These are phyloP conservation scores for Hetaerina americana DNA, from an alignment of 1,140 invertebrate species.

Conservation along the genomic window DNA sequence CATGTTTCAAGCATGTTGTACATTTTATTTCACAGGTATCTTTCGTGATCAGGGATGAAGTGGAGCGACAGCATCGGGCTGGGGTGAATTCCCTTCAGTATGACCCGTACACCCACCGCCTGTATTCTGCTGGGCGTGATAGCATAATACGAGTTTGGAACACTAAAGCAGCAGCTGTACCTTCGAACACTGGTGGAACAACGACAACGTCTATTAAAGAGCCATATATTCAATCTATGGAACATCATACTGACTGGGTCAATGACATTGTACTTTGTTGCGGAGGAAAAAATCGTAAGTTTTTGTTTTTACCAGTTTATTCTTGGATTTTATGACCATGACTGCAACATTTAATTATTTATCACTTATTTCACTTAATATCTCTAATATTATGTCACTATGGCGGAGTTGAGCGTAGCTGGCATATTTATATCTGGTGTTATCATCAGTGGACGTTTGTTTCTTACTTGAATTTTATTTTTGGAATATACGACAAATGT, in stretches of 20 bases:
- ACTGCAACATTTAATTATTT: conserved; percentile 6
- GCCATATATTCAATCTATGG: conserved; percentile 87
- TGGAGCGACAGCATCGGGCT: conserved; percentile 85
- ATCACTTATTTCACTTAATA: too few species aligned
- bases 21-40: conserved; percentile 79
- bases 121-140: conserved; percentile 96
- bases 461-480: too few species aligned
- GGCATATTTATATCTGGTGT: too few species aligned
- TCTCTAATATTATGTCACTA: too few species aligned
- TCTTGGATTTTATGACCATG: background rate
- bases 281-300: conserved; percentile 80
- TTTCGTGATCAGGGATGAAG: conserved; percentile 94
- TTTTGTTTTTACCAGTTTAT: conserved; percentile 10
- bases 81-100: conserved; percentile 93
- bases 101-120: conserved; percentile 70
- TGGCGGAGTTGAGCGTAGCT: too few species aligned
- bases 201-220: conserved; percentile 45
- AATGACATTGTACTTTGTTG: conserved; percentile 98
- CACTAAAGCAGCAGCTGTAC: conserved; percentile 35
- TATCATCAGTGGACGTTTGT: too few species aligned
- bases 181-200: background rate
- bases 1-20: too few species aligned
- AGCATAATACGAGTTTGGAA: conserved; percentile 98
- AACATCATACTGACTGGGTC: conserved; percentile 99
- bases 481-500: too few species aligned